Evolutionary conservation across 2,888 invertebrate genomes (phyloP), one percentile per base, ranked within the genome.

Genomic region (Elegia similella): DNA sequence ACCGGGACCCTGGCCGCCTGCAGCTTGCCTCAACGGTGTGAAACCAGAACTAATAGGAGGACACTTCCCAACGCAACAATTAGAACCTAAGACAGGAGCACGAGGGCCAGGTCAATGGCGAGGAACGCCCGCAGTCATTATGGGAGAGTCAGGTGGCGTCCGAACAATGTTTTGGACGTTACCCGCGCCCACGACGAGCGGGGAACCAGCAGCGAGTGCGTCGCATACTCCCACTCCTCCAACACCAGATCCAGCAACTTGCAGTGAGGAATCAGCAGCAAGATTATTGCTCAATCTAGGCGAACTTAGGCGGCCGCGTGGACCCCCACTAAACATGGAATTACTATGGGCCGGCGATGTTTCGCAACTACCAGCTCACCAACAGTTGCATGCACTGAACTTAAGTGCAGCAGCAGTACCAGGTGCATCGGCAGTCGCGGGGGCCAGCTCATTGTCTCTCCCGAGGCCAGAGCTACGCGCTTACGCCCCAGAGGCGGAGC

Each of bases 111-210:
- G 82, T 52, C 91, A 86, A 85, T 89, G 89, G 90, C 93, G 89
- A 75, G 95, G 82, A 72, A 95, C 97, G 54, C 97, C 98, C 32
- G 96, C 97, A 52, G 97, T 97, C 63, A 96, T 98, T 67, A 97
- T 98, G 97, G 97, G 97, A 52, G 97, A 98, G 84, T 96, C 97
- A 42, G 98, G 97, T 56, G 96, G 97, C 44, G 97, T 98, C 0
- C 92, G 95, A 50, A 94, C 94, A 23, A 94, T 94, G 94, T 93
- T 94, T 61, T 94, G 94, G 94, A 93, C 94, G 56, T 84, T 93
- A 16, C 93, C 93, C 53, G 93, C 94, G 42, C 93, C 88, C 2
- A 82, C 82, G 38, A 78, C 93, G 42, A 90, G 92, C 46, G 93
- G 84, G 42, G 87, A 93, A 80, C 85, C 92, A 29, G 79, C 86